Evolutionary conservation across 2,888 invertebrate genomes (phyloP), one percentile per base, ranked within the genome.

Genomic region (Antitype chi): DNA sequence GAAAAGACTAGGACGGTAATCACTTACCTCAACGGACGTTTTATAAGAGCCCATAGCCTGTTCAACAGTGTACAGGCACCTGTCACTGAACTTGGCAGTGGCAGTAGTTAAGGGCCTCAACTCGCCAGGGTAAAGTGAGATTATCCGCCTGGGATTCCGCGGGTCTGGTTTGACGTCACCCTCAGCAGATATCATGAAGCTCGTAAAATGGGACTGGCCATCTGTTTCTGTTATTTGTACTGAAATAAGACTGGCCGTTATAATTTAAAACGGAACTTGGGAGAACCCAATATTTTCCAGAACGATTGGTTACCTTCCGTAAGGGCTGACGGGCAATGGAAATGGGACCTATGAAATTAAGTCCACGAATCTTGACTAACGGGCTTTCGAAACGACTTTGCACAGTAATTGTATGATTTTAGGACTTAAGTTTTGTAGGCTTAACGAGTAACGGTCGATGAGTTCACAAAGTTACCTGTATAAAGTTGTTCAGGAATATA

Each of bases 401-500:
- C 23, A 28, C 49, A 66, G 20, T 25, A 47, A 64, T 64, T 25
- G 20, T 28, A 28, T 28, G 13, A 25, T 13, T 28, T 20, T 15
- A 47, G 49, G 25, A 25, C 1, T 25, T 25, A 6, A 20, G 47
- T 49, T 49, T 49, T 43, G 9, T 32, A 32, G 38, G 13, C 3
- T 47, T 23, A 17, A 68, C 32, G 1, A 52, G 15, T n/a, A 47
- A 25, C 47, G 32, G n/a, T 53, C 7, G 15, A 11, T 32, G 17
- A 53, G 11, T 20, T 25, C 8, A 28, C 52, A n/a, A 28, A 79
- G 72, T 81, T 89, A 95, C 96, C 95, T 79, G 89, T 93, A 82
- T 96, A 96, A 5, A 95, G 90, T 86, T 96, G 95, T 72, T 94
- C 94, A 13, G 96, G 96, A 78, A 96, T 93, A 70, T 96, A 96